These are phyloP conservation scores for Drosophila teissieri DNA, from an alignment of 1,140 invertebrate species.

Conservation along the genomic window DNA sequence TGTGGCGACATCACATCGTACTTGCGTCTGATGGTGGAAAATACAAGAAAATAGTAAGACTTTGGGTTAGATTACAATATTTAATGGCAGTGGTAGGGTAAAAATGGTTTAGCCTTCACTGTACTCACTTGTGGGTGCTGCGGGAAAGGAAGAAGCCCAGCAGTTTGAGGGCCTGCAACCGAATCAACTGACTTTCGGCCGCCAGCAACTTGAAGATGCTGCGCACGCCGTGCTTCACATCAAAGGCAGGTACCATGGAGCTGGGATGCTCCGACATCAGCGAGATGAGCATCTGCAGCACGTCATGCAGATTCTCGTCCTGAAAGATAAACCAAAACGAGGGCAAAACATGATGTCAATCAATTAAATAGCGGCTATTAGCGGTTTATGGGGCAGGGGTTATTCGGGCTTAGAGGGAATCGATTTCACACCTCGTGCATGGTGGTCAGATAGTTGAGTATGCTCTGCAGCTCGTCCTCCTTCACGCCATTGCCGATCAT, in stretches of 20 bases:
- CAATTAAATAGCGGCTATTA: background rate
- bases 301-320: conserved; percentile 99
- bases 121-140: conserved; percentile 95
- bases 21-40: conserved; percentile 90
- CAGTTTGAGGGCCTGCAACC: conserved; percentile 97
- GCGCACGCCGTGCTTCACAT: conserved; percentile 97
- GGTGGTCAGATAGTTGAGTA: conserved; percentile 98
- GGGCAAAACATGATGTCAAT: background rate
- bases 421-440: conserved; percentile 93
- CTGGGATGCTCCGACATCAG: conserved; percentile 99
- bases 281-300: conserved; percentile 97
- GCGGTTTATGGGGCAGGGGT: background rate
- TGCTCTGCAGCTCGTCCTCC: conserved; percentile 99
- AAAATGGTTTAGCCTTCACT: too few species aligned
- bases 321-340: conserved; percentile 75
- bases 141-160: conserved; percentile 97
- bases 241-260: conserved; percentile 99
- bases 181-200: conserved; percentile 97
- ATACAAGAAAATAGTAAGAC: background rate
- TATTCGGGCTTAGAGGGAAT: background rate
- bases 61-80: background rate
- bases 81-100: too few species aligned
- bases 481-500: conserved; percentile 98
- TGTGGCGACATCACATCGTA: conserved; percentile 99
- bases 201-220: conserved; percentile 98